phyloP scores from a whole-genome alignment of 2,113 vertebrate genomes.

The Ochotona princeps region DNA sequence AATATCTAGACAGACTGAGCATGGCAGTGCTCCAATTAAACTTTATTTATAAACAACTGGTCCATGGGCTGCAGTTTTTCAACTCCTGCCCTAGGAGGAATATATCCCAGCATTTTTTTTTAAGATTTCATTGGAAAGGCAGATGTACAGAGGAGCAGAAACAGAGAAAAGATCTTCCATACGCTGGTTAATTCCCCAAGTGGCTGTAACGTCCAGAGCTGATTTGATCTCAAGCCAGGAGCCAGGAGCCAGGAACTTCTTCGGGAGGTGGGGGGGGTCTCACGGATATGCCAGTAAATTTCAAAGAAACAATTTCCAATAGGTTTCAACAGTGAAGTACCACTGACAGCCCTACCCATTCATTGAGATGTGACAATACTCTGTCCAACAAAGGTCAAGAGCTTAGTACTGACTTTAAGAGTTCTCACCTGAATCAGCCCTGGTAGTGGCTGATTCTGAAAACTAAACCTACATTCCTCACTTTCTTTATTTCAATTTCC shows the following conservation, averaged over 20 bases:
- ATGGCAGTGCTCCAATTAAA: conserved; percentile 23
- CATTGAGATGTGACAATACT: neutral
- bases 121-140: no score
- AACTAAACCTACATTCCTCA: neutral
- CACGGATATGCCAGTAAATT: neutral
- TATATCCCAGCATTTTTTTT: neutral
- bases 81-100: neutral
- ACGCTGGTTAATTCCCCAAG: no score
- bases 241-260: no score
- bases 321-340: neutral
- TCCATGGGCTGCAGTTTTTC: neutral
- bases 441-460: neutral
- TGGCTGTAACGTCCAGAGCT: no score
- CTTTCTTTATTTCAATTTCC: neutral
- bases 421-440: neutral
- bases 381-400: neutral
- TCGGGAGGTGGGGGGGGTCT: no score
- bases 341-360: neutral
- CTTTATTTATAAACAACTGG: conserved; percentile 3
- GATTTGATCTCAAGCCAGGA: no score
- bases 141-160: no score
- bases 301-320: neutral
- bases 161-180: no score
- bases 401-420: neutral
- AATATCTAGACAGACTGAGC: neutral